phyloP scores from a whole-genome alignment of 1,140 invertebrate genomes.

The Cardiocondyla obscurior region DNA sequence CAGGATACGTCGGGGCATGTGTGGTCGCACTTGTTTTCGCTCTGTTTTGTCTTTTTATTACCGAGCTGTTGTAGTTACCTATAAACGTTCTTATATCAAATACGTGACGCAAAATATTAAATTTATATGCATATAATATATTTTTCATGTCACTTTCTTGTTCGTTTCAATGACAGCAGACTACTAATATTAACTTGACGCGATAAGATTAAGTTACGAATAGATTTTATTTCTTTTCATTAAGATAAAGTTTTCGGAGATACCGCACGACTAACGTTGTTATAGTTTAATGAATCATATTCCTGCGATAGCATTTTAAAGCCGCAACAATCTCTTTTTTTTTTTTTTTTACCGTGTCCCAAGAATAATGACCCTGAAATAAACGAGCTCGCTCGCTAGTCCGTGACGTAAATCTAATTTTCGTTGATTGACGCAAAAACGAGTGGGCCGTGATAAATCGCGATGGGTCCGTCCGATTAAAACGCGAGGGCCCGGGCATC shows the following conservation, averaged over 20 bases:
- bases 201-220: neutral
- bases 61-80: neutral
- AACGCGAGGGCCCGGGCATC: neutral
- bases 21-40: neutral
- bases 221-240: neutral
- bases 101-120: neutral
- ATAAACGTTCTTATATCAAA: neutral
- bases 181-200: neutral
- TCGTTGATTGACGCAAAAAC: conserved; percentile 62
- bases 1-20: conserved; percentile 13
- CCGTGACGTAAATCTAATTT: conserved; percentile 62
- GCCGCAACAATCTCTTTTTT: neutral
- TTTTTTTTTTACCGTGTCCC: neutral
- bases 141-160: neutral
- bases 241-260: neutral
- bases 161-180: neutral
- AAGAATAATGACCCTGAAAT: conserved; percentile 28
- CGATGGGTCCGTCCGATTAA: conserved; percentile 24
- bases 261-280: neutral
- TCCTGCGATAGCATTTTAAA: neutral
- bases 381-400: neutral
- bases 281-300: neutral
- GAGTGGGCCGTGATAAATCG: conserved; percentile 49
- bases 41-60: neutral
- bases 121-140: neutral